Conservation (phyloP, 2,797 vertebrate genomes). For the Leptatherina wallacei region DNA sequence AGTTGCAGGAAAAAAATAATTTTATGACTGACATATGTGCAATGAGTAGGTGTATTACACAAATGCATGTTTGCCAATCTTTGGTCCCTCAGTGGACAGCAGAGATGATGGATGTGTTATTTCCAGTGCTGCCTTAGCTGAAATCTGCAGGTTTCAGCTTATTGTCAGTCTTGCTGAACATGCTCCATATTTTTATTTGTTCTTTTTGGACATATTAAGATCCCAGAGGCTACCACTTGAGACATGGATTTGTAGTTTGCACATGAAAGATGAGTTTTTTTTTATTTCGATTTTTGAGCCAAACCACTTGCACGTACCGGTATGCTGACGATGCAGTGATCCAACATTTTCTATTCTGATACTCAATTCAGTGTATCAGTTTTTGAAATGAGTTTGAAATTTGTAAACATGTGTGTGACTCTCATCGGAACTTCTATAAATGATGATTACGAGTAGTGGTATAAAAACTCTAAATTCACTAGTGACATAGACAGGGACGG, state of each 20-base stretch:
- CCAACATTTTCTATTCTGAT: not conserved
- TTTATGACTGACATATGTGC: not conserved
- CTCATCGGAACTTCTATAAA: not conserved
- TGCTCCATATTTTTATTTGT: not conserved
- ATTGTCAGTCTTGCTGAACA: too few species aligned
- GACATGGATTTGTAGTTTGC: not conserved
- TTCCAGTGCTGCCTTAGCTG: conserved; percentile 12
- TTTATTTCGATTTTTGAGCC: not conserved
- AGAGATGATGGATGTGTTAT: conserved; percentile 2
- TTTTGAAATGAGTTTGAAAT: not conserved
- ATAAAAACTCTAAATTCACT: not conserved
- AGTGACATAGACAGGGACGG: not conserved
- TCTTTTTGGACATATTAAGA: not conserved
- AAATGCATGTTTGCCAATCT: not conserved
- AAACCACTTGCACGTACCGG: not conserved
- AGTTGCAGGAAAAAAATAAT: not conserved
- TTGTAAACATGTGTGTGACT: not conserved
- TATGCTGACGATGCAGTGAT: not conserved
- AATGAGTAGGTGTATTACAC: not conserved
- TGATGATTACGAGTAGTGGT: not conserved
- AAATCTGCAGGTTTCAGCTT: conserved; percentile 15
- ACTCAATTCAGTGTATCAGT: not conserved
- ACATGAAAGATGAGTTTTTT: not conserved
- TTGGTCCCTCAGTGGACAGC: not conserved
- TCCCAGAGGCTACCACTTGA: not conserved